These are phyloP conservation scores for Steinernema scapterisci DNA, from an alignment of 2,888 invertebrate species.

Conservation along the genomic window DNA sequence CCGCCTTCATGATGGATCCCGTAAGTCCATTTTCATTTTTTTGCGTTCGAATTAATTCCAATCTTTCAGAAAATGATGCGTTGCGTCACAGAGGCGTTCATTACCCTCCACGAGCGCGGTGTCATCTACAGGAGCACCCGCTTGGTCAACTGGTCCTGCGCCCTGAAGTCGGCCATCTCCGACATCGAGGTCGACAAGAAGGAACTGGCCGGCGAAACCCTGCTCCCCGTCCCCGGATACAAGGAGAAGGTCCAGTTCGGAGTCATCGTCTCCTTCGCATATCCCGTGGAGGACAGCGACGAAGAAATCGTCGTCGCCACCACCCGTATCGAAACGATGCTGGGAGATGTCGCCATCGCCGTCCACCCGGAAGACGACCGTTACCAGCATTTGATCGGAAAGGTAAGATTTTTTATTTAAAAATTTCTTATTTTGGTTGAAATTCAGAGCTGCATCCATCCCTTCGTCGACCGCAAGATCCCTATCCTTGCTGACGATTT, in stretches of 20 bases:
- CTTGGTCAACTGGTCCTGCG: constrained; percentile 97
- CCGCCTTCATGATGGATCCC: constrained; percentile 94
- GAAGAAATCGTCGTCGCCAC: constrained; percentile 92
- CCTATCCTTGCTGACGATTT: constrained; percentile 90
- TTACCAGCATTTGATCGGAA: constrained; percentile 70
- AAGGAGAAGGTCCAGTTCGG: constrained; percentile 90
- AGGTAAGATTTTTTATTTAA: constrained; percentile 41
- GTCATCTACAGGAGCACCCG: constrained; percentile 90
- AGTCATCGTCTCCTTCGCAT: constrained; percentile 87
- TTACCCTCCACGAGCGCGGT: constrained; percentile 83
- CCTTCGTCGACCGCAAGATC: constrained; percentile 81
- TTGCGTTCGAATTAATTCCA: neutral
- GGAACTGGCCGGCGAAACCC: constrained; percentile 83
- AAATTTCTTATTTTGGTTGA: neutral
- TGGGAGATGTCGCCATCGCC: constrained; percentile 95
- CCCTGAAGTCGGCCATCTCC: constrained; percentile 93
- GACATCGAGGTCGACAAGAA: constrained; percentile 97
- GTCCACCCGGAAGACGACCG: constrained; percentile 90
- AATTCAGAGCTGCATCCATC: constrained; percentile 84
- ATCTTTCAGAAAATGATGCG: constrained; percentile 74
- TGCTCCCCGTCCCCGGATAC: constrained; percentile 88
- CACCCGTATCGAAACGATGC: constrained; percentile 96
- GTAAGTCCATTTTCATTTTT: constrained; percentile 24
- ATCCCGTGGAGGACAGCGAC: constrained; percentile 75
- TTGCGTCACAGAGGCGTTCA: constrained; percentile 92